A percentile compares a stretch with the other conserved stretches of the same genome.
Conservation (phyloP, 2,888 invertebrate genomes). For the Sclerodermus sp. region DNA sequence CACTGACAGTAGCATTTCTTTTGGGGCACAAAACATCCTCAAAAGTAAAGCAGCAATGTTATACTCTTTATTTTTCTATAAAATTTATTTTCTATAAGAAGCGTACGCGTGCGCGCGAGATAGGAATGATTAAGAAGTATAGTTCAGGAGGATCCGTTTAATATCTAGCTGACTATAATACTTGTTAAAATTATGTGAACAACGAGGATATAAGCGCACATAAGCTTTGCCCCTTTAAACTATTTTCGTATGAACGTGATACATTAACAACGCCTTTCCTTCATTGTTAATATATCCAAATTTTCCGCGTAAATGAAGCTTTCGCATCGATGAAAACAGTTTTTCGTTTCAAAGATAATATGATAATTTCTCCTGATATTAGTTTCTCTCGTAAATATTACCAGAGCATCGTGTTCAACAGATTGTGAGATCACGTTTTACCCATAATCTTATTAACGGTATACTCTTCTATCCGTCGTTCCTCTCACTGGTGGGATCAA, state of each 20-base stretch:
- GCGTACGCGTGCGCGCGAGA: background rate
- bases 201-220: constrained; percentile 1
- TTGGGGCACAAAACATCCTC: constrained; percentile 29
- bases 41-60: constrained; percentile 34
- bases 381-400: too few relatives aligned
- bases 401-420: too few relatives aligned
- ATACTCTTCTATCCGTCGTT: constrained; percentile 17
- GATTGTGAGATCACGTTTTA: too few relatives aligned
- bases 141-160: background rate
- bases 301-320: too few relatives aligned
- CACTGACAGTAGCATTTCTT: constrained; percentile 23
- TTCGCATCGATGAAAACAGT: too few relatives aligned
- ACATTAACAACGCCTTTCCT: too few relatives aligned
- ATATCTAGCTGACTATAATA: background rate
- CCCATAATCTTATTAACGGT: background rate
- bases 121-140: background rate
- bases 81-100: constrained; percentile 18
- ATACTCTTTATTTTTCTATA: constrained; percentile 34
- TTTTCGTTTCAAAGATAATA: too few relatives aligned
- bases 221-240: background rate
- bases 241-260: too few relatives aligned
- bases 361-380: too few relatives aligned
- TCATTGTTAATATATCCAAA: too few relatives aligned
- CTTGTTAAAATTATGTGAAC: background rate
- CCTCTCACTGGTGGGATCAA: constrained; percentile 21